Conservation (phyloP, 2,797 vertebrate genomes). For the Astyanax mexicanus region DNA sequence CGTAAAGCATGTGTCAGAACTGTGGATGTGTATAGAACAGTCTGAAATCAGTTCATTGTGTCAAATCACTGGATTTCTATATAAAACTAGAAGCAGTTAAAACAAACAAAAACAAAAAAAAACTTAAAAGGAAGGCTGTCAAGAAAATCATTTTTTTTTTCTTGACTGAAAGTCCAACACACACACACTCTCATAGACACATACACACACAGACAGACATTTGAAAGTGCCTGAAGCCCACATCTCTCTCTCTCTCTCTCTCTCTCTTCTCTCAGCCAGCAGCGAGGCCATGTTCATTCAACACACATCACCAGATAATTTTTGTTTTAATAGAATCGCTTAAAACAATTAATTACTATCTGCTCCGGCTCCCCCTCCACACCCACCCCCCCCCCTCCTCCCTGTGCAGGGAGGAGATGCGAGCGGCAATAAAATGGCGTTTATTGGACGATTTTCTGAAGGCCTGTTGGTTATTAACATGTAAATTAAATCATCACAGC, state of each 20-base stretch:
- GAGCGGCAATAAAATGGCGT: constrained; percentile 96
- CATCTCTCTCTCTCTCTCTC: constrained; percentile 2
- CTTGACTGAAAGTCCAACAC: constrained; percentile 66
- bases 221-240: background rate
- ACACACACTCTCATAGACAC: background rate
- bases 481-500: constrained; percentile 99
- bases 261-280: constrained; percentile 23
- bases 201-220: background rate
- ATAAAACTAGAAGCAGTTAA: background rate
- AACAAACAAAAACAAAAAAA: background rate
- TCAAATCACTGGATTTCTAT: background rate
- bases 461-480: constrained; percentile 99
- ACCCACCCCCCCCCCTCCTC: constrained; percentile 67
- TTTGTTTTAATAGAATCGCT: constrained; percentile 99
- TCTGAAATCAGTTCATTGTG: background rate
- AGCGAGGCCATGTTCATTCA: constrained; percentile 29
- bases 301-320: constrained; percentile 77
- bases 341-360: constrained; percentile 99
- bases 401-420: constrained; percentile 91
- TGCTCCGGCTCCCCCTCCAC: constrained; percentile 79
- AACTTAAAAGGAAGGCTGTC: background rate
- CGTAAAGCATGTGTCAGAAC: background rate
- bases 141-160: constrained; percentile 18
- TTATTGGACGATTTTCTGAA: constrained; percentile 97
- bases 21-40: background rate